A percentile compares a stretch with the other conserved stretches of the same genome.
phyloP scores from a whole-genome alignment of 2,888 invertebrate species.

The Volucella inflata region DNA sequence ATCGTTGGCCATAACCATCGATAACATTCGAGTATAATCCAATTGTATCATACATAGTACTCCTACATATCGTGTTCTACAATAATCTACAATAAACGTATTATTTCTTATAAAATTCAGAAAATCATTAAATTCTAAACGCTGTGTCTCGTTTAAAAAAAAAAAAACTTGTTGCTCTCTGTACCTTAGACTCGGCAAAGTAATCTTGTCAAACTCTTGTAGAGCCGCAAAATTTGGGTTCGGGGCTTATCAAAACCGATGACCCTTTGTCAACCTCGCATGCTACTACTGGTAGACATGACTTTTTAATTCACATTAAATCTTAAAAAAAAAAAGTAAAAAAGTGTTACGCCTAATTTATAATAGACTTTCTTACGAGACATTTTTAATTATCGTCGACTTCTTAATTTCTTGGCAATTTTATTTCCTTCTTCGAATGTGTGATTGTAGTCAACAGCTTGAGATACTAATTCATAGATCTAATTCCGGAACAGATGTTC shows the following conservation, averaged over 20 bases:
- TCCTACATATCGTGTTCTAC: too few relatives aligned
- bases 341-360: background rate
- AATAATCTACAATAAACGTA: too few relatives aligned
- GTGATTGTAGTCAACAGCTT: too few relatives aligned
- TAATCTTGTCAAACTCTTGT: too few relatives aligned
- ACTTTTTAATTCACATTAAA: background rate
- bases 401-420: background rate
- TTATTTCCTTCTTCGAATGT: background rate
- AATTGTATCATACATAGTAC: too few relatives aligned
- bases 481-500: conserved; percentile 18
- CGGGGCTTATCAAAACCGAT: background rate
- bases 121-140: too few relatives aligned
- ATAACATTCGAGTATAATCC: too few relatives aligned
- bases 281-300: background rate
- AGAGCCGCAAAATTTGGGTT: background rate
- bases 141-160: too few relatives aligned
- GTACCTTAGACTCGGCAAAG: too few relatives aligned
- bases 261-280: background rate
- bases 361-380: conserved; percentile 3
- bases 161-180: too few relatives aligned
- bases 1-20: too few relatives aligned
- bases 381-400: background rate
- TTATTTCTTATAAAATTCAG: too few relatives aligned
- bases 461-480: conserved; percentile 2
- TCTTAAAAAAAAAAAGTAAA: background rate